Evolutionary conservation across 64 coral and sea anemone species (phyloP).

Genomic region (Montipora capricornis): DNA sequence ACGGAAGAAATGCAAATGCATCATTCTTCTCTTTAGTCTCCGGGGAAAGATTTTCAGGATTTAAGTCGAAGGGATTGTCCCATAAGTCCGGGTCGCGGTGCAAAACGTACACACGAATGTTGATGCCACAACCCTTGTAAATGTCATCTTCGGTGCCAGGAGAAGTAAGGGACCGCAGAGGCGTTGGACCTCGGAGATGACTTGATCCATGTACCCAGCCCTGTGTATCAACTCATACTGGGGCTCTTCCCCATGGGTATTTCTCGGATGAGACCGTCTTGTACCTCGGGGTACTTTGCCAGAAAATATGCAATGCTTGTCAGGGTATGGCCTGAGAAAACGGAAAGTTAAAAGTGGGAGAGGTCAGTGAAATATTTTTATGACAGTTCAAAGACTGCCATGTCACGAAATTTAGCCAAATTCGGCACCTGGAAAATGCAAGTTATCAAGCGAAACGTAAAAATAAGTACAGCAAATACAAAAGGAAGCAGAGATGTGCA

Average conservation of each 20-base stretch:
- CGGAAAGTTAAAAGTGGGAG: not conserved
- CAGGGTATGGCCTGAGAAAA: constrained; percentile 26
- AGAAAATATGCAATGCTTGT: constrained; percentile 66
- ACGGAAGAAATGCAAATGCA: constrained; percentile 77
- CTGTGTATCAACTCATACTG: constrained; percentile 66
- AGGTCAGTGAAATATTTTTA: too few species aligned
- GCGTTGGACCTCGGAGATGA: constrained; percentile 76
- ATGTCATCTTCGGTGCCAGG: constrained; percentile 53
- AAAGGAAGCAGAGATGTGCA: too few species aligned
- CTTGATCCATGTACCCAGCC: constrained; percentile 74
- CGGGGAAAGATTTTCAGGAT: constrained; percentile 72
- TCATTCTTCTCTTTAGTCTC: constrained; percentile 76
- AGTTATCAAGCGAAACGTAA: not conserved
- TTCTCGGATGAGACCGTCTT: constrained; percentile 77
- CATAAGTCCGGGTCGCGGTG: constrained; percentile 82
- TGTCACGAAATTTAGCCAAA: not conserved
- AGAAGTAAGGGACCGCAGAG: constrained; percentile 41
- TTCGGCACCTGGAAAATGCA: too few species aligned
- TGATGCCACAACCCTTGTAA: constrained; percentile 73
- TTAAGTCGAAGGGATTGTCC: constrained; percentile 77
- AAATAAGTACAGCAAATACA: too few species aligned
- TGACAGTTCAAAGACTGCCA: not conserved
- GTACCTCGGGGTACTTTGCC: constrained; percentile 61
- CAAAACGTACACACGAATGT: constrained; percentile 60
- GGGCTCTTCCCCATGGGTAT: constrained; percentile 21